phyloP scores from a whole-genome alignment of 30 jellyfish, hydroid and myxozoan genomes.

The Cassiopea andromeda region DNA sequence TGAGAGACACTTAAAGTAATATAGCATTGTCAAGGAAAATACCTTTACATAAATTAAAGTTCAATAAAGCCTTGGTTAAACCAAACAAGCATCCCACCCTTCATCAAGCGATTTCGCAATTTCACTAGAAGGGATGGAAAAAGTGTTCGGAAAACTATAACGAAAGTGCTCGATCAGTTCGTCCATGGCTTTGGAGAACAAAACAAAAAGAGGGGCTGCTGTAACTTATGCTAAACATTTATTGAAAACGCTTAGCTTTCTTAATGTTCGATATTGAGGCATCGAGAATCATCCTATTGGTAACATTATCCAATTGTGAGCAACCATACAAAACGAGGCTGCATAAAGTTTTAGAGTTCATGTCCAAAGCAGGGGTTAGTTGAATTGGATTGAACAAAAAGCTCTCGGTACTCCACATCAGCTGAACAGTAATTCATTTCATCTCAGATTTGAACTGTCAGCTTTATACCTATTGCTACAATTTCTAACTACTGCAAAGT shows the following conservation, averaged over 20 bases:
- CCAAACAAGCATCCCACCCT: background rate
- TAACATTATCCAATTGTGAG: background rate
- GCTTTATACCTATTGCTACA: too few relatives aligned
- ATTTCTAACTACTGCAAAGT: too few relatives aligned
- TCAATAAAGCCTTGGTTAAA: background rate
- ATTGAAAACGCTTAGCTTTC: conserved; percentile 1
- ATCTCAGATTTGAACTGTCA: too few relatives aligned
- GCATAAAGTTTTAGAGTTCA: background rate
- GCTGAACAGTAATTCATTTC: too few relatives aligned
- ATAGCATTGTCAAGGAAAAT: background rate
- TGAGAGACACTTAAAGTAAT: background rate
- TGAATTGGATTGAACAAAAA: background rate
- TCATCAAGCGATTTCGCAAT: background rate
- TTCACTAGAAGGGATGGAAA: background rate
- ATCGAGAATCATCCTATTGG: background rate
- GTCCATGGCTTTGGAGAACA: background rate
- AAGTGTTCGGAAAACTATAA: background rate
- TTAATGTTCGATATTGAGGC: conserved; percentile 2
- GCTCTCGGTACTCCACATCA: too few relatives aligned
- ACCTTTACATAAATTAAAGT: background rate
- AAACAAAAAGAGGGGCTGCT: background rate
- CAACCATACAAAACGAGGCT: conserved; percentile 7
- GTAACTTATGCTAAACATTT: background rate
- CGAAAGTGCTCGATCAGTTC: background rate
- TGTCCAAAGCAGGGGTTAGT: conserved; percentile 6